Conservation (phyloP, 2,113 vertebrate genomes). For the Tachycineta bicolor region DNA sequence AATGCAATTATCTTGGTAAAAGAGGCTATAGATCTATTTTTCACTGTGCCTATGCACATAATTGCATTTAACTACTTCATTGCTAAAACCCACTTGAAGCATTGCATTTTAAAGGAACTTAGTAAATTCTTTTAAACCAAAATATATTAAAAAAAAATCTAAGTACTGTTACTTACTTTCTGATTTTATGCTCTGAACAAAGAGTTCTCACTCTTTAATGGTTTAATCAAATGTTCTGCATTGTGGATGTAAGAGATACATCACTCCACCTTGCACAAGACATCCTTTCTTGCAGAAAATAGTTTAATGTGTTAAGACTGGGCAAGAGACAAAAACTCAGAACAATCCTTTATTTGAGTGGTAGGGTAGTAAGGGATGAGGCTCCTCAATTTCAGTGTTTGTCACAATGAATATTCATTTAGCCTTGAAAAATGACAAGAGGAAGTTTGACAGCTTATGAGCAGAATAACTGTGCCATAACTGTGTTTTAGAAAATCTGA, state of each 20-base stretch:
- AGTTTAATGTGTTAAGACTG: neutral
- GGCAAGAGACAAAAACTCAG: neutral
- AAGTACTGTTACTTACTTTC: neutral
- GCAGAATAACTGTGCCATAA: neutral
- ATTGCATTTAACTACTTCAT: neutral
- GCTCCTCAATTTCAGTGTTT: neutral
- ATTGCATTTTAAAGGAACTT: neutral
- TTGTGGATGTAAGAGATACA: neutral
- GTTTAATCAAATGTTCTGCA: neutral
- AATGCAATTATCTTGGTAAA: slow-evolving; percentile 8
- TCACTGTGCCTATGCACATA: neutral
- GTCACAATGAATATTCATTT: neutral
- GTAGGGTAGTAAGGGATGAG: neutral
- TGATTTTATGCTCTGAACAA: neutral
- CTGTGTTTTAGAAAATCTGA: neutral
- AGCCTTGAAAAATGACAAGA: neutral
- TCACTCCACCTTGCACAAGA: neutral
- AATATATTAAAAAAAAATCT: neutral
- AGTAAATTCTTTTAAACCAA: neutral
- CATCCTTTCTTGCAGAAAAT: neutral
- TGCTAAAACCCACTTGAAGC: neutral
- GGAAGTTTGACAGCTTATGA: neutral
- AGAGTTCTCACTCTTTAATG: neutral
- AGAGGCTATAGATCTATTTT: neutral
- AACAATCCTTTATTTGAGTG: neutral